Evolutionary conservation across 2,113 vertebrate genomes (phyloP), one percentile per base, ranked within the genome.

Genomic region (Ciconia stormi): DNA sequence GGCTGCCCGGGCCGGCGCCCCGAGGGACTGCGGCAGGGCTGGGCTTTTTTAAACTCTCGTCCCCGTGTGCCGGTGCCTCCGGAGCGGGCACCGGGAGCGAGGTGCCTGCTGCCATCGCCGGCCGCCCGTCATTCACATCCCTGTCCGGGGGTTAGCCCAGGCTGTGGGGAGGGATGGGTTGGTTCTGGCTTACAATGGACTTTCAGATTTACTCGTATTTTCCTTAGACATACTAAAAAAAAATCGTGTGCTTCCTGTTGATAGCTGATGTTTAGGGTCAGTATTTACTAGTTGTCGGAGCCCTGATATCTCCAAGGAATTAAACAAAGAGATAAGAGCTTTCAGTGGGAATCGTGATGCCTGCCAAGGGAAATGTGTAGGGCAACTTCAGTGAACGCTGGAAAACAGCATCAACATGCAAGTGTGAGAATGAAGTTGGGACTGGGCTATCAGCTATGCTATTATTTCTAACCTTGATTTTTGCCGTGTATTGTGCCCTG

Each of bases 201-300:
- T 78, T 70, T 65, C 58, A 25, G 23, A 14, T 38, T 46, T 42
- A 23, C 10, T 46, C 4, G 0, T 42, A 1, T 13, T 86, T 82
- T 47, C 40, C 25, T 52, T 34, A n/a, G 7, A 56, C 20, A 29
- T 32, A 4, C 21, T 34, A 7, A 30, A 38, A 77, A 38, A 47
- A 30, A n/a, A 1, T 0, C 2, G 2, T 4, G 10, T 9, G 3
- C 44, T 47, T 67, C 23, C 10, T 32, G 17, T 25, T 66, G 10
- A 9, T 29, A 40, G 16, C 44, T 42, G 12, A 16, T 47, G 32
- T 50, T 86, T 44, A 32, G n/a, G 26, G 25, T 62, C 30, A 13
- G 27, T 49, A 13, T 53, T 82, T 71, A 32, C 9, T 61, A 15
- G n/a, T 11, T 52, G 30, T 46, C 52, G 63, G 49, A 86, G 44